Evolutionary conservation across 2,888 invertebrate species (phyloP), one percentile per base, ranked within the genome.

Genomic region (Acrobasis repandana): DNA sequence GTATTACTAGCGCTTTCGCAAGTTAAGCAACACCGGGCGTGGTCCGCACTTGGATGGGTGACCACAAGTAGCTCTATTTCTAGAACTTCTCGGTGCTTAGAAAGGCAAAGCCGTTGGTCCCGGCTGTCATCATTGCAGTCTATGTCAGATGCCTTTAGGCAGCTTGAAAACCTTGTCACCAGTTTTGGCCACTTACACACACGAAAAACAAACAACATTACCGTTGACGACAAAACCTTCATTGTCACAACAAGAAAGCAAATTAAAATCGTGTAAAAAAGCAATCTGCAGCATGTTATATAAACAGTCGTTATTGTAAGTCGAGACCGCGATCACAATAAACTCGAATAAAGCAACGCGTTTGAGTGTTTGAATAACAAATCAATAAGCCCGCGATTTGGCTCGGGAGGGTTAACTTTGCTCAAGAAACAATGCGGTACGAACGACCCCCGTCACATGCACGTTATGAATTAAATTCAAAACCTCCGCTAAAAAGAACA

Each of bases 401-500:
- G 48, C 47, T 48, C 33, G 47, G 56, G 63, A 61, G 65, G 65
- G 64, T 63, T 61, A 61, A 64, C 61, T 65, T 67, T 65, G 58
- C 56, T 61, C 43, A 63, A 65, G 64, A 61, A 66, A 67, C 62
- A 65, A 67, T 60, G 56, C 49, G 57, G 63, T 46, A 57, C 56
- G 36, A 59, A 28, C 63, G 58, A 47, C 59, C 63, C 65, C 62
- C 64, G 64, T 65, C 70, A 64, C 61, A 67, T 60, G 65, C 69
- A 67, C 67, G 69, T 50, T 61, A 46, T 64, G 65, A 63, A 65
- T 67, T 67, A 64, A 57, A 65, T 58, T 60, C 60, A 65, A 66
- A 67, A 70, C 69, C 66, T 65, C 65, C 65, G 63, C 63, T 61
- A 56, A 66, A 68, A 70, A 68, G 70, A 62, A 70, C 70, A 70